Conservation (phyloP, 2,113 vertebrate species). For the rabbit (Oryctolagus cuniculus) region DNA sequence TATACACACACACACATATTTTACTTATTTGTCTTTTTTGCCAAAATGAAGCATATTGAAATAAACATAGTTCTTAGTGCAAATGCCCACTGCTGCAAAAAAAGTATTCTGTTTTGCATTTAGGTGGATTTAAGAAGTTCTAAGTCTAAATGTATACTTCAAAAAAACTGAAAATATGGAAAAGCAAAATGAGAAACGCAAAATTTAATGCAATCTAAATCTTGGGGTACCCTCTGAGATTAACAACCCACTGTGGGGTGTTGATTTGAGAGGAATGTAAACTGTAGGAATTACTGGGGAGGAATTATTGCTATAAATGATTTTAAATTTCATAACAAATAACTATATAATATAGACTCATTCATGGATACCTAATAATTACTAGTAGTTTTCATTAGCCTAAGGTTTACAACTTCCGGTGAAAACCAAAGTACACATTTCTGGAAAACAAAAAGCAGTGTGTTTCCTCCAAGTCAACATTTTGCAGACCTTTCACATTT, state of each 20-base stretch:
- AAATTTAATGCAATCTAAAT: background rate
- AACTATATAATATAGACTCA: background rate
- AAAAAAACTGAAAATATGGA: background rate
- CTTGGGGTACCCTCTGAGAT: background rate
- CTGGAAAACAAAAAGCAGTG: background rate
- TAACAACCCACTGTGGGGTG: background rate
- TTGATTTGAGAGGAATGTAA: background rate
- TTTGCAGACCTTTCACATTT: background rate
- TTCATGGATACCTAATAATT: background rate
- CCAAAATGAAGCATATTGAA: background rate
- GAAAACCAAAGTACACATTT: background rate
- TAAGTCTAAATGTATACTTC: background rate
- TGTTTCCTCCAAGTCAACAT: background rate
- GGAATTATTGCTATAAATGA: background rate
- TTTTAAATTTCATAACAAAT: background rate
- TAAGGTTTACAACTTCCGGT: background rate
- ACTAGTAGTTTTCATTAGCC: background rate
- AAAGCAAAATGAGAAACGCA: background rate
- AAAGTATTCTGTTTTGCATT: background rate
- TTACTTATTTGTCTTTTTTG: slow-evolving; percentile 41
- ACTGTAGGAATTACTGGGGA: background rate
- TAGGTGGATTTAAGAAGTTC: background rate
- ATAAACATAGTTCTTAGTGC: background rate
- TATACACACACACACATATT: no score
- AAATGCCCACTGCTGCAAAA: background rate